Evolutionary conservation across 2,888 invertebrate genomes (phyloP).

Genomic region (Drosophila cognata): DNA sequence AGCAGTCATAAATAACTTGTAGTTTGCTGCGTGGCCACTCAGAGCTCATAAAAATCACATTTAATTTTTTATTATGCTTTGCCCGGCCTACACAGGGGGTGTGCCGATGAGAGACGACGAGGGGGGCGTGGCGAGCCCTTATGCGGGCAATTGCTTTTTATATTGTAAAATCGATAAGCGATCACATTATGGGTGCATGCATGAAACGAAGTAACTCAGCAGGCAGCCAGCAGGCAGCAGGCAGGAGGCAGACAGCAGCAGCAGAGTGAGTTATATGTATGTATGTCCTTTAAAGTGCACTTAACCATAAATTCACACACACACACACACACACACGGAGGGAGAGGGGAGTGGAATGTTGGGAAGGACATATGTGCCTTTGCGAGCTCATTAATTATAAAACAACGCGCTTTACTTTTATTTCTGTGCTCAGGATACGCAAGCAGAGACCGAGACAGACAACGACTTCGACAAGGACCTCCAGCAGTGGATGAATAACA

Average conservation of each 20-base stretch:
- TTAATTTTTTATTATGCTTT: slow-evolving; percentile 50
- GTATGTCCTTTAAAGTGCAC: slow-evolving; percentile 80
- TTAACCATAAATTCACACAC: slow-evolving; percentile 76
- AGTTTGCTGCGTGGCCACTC: slow-evolving; percentile 49
- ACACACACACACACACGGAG: slow-evolving; percentile 21
- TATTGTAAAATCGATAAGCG: slow-evolving; percentile 82
- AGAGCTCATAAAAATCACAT: slow-evolving; percentile 77
- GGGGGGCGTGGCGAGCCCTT: slow-evolving; percentile 24
- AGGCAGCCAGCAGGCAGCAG: slow-evolving; percentile 34
- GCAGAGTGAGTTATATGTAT: slow-evolving; percentile 74
- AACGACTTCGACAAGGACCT: slow-evolving; percentile 25
- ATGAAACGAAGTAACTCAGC: slow-evolving; percentile 62
- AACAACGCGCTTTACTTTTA: slow-evolving; percentile 76
- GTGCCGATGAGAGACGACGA: not conserved
- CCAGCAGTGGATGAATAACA: slow-evolving; percentile 49
- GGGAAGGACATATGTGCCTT: slow-evolving; percentile 50
- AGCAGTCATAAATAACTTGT: slow-evolving; percentile 66
- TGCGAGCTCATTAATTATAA: slow-evolving; percentile 80
- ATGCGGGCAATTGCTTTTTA: slow-evolving; percentile 81
- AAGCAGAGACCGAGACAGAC: slow-evolving; percentile 6
- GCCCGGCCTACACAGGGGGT: slow-evolving; percentile 1
- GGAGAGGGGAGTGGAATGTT: not conserved
- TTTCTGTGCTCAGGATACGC: slow-evolving; percentile 45
- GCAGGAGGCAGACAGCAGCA: slow-evolving; percentile 9
- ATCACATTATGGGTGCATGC: slow-evolving; percentile 75